These are phyloP conservation scores for Epirrhoe alternata DNA, from an alignment of 2,888 invertebrate species.

Conservation along the genomic window DNA sequence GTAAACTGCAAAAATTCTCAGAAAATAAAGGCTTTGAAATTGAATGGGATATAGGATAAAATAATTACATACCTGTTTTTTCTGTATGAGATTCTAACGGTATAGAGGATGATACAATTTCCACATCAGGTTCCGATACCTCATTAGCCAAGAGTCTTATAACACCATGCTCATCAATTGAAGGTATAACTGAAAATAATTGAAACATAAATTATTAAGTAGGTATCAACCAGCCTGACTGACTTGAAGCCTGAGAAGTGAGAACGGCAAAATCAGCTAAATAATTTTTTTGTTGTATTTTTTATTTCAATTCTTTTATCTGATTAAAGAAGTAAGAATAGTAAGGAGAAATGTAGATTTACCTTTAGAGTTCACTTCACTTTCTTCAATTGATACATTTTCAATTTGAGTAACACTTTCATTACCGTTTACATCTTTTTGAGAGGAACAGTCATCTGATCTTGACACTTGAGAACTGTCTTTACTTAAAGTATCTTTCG, in stretches of 20 bases:
- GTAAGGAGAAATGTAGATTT: not conserved
- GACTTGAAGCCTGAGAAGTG: too few relatives aligned
- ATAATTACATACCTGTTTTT: slow-evolving; percentile 9
- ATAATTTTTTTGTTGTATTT: too few relatives aligned
- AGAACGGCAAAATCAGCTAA: too few relatives aligned
- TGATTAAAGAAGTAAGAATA: too few relatives aligned
- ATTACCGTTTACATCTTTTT: not conserved
- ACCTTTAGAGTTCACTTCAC: not conserved
- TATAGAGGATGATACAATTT: not conserved
- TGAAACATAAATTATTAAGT: not conserved
- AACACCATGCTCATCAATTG: slow-evolving; percentile 28
- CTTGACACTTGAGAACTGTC: not conserved
- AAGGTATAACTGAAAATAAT: slow-evolving; percentile 29
- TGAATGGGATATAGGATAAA: not conserved
- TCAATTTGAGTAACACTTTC: not conserved
- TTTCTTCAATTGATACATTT: not conserved
- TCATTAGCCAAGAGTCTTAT: slow-evolving; percentile 8
- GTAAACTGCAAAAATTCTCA: too few relatives aligned
- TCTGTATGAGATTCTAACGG: not conserved
- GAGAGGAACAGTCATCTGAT: not conserved
- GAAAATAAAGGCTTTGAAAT: too few relatives aligned
- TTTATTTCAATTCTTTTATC: too few relatives aligned
- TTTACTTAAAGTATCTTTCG: not conserved
- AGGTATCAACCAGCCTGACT: too few relatives aligned
- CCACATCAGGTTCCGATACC: slow-evolving; percentile 7